These are phyloP conservation scores for Caranx ignobilis DNA, from an alignment of 2,113 vertebrate species.

Conservation along the genomic window DNA sequence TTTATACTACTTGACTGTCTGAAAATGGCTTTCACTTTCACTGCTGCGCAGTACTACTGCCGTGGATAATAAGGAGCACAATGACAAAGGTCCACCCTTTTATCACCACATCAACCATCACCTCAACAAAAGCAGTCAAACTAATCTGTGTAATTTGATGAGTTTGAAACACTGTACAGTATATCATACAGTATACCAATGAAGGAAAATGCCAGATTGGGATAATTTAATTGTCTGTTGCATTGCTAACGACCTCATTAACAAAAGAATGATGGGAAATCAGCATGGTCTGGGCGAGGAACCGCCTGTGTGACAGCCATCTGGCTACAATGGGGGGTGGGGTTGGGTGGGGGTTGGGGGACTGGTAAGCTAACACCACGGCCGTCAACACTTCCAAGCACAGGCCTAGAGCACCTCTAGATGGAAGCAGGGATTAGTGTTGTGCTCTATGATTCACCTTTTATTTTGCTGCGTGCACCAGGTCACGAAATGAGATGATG, in stretches of 20 bases:
- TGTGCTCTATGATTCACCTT: background rate
- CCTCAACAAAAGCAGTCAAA: slow-evolving; percentile 12
- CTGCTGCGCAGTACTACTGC: slow-evolving; percentile 2
- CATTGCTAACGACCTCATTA: slow-evolving; percentile 86
- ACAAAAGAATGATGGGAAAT: slow-evolving; percentile 83
- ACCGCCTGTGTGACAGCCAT: slow-evolving; percentile 84
- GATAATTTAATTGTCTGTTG: slow-evolving; percentile 82
- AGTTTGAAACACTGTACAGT: slow-evolving; percentile 44
- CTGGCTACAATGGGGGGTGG: slow-evolving; percentile 75
- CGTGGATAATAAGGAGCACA: slow-evolving; percentile 12
- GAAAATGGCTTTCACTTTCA: slow-evolving; percentile 40
- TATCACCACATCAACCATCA: background rate
- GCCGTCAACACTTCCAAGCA: slow-evolving; percentile 36
- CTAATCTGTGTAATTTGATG: background rate
- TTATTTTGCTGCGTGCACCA: background rate
- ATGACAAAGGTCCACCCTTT: background rate
- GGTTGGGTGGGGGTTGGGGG: slow-evolving; percentile 25
- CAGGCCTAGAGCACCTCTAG: slow-evolving; percentile 54
- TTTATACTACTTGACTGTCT: slow-evolving; percentile 29
- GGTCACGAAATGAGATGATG: background rate
- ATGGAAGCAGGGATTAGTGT: slow-evolving; percentile 44
- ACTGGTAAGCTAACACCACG: slow-evolving; percentile 56
- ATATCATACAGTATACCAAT: slow-evolving; percentile 57
- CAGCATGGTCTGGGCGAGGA: slow-evolving; percentile 77
- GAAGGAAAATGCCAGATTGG: slow-evolving; percentile 75